phyloP scores from a whole-genome alignment of 2,113 vertebrate genomes.

The Crotalus helleri region DNA sequence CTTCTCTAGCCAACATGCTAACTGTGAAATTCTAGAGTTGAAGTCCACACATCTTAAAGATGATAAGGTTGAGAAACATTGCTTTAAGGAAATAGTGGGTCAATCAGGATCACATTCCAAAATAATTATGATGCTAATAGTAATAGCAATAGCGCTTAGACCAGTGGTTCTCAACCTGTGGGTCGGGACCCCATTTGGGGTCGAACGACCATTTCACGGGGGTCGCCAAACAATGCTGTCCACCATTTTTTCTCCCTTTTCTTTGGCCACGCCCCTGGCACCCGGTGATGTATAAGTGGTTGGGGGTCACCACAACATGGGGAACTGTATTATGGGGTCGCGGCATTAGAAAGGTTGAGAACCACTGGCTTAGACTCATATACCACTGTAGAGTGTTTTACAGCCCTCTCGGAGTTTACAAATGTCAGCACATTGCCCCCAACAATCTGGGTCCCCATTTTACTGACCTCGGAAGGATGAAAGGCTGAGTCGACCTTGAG shows the following conservation, averaged over 20 bases:
- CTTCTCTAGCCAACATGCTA: neutral
- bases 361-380: neutral
- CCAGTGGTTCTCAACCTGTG: no score
- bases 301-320: no score
- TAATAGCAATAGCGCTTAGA: neutral
- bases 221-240: no score
- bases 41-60: neutral
- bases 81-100: neutral
- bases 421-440: neutral
- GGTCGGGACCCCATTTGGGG: no score
- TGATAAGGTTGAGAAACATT: no score
- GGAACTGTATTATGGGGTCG: no score
- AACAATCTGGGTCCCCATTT: neutral
- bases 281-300: no score
- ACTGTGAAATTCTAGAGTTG: neutral
- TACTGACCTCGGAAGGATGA: neutral
- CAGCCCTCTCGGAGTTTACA: neutral
- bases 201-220: no score
- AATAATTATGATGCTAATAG: constrained; percentile 33
- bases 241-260: no score
- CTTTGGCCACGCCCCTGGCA: no score
- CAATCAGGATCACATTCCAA: constrained; percentile 14
- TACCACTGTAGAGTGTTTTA: neutral
- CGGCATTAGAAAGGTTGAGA: no score
- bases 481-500: neutral